These are phyloP conservation scores for Myoxocephalus aenaeus DNA, from an alignment of 2,797 vertebrate species.

Conservation along the genomic window DNA sequence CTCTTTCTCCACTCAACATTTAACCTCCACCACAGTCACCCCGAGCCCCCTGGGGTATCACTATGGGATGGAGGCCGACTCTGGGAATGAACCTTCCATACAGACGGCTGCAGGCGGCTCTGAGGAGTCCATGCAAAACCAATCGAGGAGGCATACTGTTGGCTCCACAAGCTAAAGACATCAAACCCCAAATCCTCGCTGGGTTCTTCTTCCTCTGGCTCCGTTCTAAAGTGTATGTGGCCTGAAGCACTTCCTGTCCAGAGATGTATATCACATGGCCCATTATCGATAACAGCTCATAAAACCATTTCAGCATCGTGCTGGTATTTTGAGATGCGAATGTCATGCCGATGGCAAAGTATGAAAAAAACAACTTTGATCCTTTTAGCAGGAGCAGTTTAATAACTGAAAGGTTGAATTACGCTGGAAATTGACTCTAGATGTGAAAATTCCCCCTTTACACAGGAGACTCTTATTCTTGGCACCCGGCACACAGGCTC, in stretches of 20 bases:
- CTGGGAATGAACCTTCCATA: constrained; percentile 38
- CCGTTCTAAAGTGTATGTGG: constrained; percentile 14
- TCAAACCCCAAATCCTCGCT: constrained; percentile 3
- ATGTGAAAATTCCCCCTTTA: constrained; percentile 50
- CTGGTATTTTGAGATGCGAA: constrained; percentile 9
- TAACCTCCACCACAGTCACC: constrained; percentile 19
- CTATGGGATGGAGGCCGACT: constrained; percentile 8
- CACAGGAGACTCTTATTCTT: constrained; percentile 68
- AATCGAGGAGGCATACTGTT: constrained; percentile 18
- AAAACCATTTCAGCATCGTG: constrained; percentile 1
- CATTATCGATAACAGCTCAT: constrained; percentile 1
- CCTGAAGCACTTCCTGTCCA: constrained; percentile 7
- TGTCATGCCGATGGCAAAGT: constrained; percentile 8
- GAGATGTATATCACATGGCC: constrained; percentile 37
- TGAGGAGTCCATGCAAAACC: constrained; percentile 43
- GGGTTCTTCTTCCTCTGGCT: constrained; percentile 22
- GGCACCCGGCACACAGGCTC: constrained; percentile 57
- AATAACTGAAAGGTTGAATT: constrained; percentile 50
- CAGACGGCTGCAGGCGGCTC: constrained; percentile 33
- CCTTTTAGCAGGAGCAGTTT: constrained; percentile 31
- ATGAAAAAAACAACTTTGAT: constrained; percentile 7
- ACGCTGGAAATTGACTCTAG: constrained; percentile 53
- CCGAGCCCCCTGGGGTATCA: neutral
- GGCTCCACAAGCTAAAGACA: constrained; percentile 18
- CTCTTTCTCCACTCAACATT: constrained; percentile 1